These are phyloP conservation scores for Scomberomorus guttatus DNA, from an alignment of 2,797 vertebrate species.

Conservation along the genomic window DNA sequence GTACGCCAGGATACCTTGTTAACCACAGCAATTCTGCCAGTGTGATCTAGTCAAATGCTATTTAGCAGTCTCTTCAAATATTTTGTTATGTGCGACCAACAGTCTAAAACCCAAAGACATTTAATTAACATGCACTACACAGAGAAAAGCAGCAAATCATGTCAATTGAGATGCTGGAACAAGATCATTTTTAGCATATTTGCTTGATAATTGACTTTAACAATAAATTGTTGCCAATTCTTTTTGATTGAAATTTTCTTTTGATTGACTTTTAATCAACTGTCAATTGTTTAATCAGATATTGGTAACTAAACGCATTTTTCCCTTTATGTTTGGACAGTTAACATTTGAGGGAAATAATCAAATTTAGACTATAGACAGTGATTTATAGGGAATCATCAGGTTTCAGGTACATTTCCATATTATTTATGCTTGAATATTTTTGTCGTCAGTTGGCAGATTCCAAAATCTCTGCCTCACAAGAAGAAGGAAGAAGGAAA, in stretches of 20 bases:
- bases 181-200: neutral
- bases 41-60: neutral
- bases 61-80: neutral
- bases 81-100: neutral
- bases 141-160: neutral
- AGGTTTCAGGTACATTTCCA: neutral
- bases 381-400: neutral
- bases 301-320: neutral
- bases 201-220: neutral
- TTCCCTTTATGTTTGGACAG: neutral
- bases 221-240: neutral
- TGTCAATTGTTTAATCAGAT: neutral
- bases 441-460: slow-evolving; percentile 61
- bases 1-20: slow-evolving; percentile 14
- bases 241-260: too few species aligned
- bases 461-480: slow-evolving; percentile 44
- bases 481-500: slow-evolving; percentile 29
- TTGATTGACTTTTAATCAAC: neutral
- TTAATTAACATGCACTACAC: neutral
- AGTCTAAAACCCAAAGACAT: neutral
- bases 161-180: neutral
- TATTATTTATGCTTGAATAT: slow-evolving; percentile 10
- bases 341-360: neutral
- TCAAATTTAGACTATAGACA: neutral
- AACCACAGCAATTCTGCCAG: neutral